Evolutionary conservation across 92 coral and sea anemone genomes (phyloP).

Genomic region (Diadumene lineata): DNA sequence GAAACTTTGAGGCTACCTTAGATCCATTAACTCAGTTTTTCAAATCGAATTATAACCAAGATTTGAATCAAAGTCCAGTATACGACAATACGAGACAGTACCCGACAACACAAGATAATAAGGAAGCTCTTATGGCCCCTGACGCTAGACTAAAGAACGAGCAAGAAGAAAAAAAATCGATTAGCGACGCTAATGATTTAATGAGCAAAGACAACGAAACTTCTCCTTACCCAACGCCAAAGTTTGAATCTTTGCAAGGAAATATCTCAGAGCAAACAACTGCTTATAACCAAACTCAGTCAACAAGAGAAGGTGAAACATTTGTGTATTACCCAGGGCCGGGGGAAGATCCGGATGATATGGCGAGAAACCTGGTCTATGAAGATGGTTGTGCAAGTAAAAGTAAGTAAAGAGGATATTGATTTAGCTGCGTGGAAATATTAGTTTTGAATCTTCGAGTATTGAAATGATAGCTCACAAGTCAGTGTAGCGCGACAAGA

Average conservation of each 20-base stretch:
- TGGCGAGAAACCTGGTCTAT: conserved; percentile 48
- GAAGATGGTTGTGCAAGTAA: conserved; percentile 49
- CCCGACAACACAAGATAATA: too few relatives aligned
- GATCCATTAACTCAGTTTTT: background rate
- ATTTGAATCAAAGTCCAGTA: background rate
- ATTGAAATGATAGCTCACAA: too few relatives aligned
- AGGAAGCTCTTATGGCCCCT: background rate
- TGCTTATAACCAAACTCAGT: background rate
- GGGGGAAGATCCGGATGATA: conserved; percentile 38
- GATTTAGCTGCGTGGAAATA: too few relatives aligned
- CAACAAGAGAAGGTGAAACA: conserved; percentile 18
- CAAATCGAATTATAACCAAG: background rate
- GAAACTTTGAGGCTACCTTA: background rate
- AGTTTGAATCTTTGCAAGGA: background rate
- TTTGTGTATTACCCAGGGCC: conserved; percentile 36
- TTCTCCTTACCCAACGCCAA: background rate
- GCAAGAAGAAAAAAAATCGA: background rate
- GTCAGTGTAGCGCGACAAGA: too few relatives aligned
- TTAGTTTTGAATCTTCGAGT: too few relatives aligned
- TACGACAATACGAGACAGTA: background rate
- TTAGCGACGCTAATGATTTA: background rate
- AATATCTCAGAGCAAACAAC: background rate
- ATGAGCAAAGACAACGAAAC: background rate
- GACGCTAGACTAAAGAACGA: background rate
- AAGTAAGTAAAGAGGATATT: conserved; percentile 49